Percentiles rank a stretch among this genome's conserved stretches.
Conservation (phyloP, 2,888 invertebrate species). For the Syrphus vitripennis region DNA sequence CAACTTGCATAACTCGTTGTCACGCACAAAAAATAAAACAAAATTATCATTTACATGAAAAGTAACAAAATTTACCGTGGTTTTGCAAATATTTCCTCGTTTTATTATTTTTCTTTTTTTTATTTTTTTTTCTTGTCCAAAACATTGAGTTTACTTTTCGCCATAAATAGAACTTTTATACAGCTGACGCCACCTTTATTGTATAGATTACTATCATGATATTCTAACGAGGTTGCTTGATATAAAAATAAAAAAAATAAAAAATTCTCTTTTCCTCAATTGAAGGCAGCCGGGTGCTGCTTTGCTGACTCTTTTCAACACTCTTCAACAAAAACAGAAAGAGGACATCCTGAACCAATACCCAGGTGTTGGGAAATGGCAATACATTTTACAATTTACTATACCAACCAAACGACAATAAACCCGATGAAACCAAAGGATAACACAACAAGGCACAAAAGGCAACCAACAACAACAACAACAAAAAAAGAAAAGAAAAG, state of each 20-base stretch:
- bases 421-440: conserved; percentile 4
- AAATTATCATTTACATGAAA: conserved; percentile 12
- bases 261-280: not conserved
- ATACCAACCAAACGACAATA: conserved; percentile 21
- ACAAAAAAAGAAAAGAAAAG: not conserved
- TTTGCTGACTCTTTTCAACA: not conserved
- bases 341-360: conserved; percentile 10
- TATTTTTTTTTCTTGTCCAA: not conserved
- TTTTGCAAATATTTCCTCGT: not conserved
- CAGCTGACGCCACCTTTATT: conserved; percentile 18
- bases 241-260: too few species aligned
- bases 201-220: conserved; percentile 42
- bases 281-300: not conserved
- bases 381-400: conserved; percentile 31
- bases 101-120: not conserved
- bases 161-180: not conserved
- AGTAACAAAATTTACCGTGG: not conserved
- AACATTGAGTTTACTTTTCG: not conserved
- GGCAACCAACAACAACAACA: not conserved
- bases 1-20: not conserved
- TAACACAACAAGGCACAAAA: conserved; percentile 14
- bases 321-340: not conserved
- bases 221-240: conserved; percentile 30
- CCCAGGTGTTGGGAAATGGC: conserved; percentile 40
- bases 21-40: conserved; percentile 16